These are phyloP conservation scores for Antitype chi DNA, from an alignment of 2,888 invertebrate species.

Conservation along the genomic window DNA sequence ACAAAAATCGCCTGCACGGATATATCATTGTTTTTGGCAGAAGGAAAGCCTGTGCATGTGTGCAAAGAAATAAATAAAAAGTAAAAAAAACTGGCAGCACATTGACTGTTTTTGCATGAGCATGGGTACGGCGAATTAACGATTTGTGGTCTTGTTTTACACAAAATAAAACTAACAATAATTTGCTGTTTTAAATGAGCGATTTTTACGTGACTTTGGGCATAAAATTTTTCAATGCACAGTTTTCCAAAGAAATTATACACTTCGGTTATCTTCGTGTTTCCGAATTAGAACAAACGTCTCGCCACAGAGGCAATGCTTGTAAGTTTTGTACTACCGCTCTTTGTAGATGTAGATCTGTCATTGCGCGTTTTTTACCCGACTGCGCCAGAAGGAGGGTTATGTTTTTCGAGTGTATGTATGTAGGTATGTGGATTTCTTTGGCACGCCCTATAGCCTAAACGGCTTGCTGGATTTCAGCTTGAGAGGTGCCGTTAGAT, in stretches of 20 bases:
- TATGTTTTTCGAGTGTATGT: too few relatives aligned
- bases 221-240: not conserved
- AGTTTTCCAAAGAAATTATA: not conserved
- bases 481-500: too few relatives aligned
- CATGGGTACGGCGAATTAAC: not conserved
- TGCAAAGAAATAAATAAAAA: conserved; percentile 13
- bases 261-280: not conserved
- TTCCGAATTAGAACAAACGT: too few relatives aligned
- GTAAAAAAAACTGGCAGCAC: conserved; percentile 1
- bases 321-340: too few relatives aligned
- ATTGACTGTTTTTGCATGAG: conserved; percentile 17
- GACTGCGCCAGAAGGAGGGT: too few relatives aligned
- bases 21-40: not conserved
- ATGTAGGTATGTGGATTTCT: too few relatives aligned
- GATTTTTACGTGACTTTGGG: not conserved
- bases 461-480: too few relatives aligned
- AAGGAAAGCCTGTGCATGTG: not conserved
- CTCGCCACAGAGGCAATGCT: too few relatives aligned
- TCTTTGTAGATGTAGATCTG: too few relatives aligned
- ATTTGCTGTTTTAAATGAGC: not conserved
- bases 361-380: too few relatives aligned
- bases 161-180: not conserved
- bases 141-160: not conserved
- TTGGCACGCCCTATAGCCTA: too few relatives aligned
- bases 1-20: not conserved